A percentile compares a stretch with the other conserved stretches of the same genome.
These are phyloP conservation scores for Cotesia congregata DNA, from an alignment of 2,888 invertebrate genomes.

Conservation along the genomic window DNA sequence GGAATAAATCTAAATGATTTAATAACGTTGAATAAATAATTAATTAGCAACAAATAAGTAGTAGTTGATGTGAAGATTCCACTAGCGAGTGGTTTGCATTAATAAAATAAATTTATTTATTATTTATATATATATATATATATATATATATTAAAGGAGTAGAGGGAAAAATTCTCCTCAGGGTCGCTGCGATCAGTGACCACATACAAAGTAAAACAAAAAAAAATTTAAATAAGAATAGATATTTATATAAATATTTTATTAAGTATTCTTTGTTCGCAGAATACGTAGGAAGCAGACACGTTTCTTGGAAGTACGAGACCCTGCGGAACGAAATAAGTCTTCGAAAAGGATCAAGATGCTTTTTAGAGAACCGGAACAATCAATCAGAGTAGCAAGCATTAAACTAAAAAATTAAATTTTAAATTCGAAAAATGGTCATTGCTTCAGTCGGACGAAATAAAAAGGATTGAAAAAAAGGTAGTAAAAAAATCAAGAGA, in stretches of 20 bases:
- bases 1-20: no score
- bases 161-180: neutral
- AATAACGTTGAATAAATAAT: no score
- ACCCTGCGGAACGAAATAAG: constrained; percentile 34
- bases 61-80: no score
- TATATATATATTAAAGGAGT: neutral
- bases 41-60: no score
- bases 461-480: neutral
- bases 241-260: constrained; percentile 6
- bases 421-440: neutral
- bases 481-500: neutral
- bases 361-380: constrained; percentile 2
- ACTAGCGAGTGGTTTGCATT: no score
- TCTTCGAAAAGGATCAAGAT: constrained; percentile 25
- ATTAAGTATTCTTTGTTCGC: constrained; percentile 19
- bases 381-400: constrained; percentile 14
- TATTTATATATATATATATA: no score
- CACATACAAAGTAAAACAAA: neutral
- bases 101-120: no score
- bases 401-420: neutral
- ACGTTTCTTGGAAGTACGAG: constrained; percentile 17
- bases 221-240: neutral
- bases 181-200: constrained; percentile 15
- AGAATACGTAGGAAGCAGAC: constrained; percentile 20
- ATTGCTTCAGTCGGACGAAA: neutral